Percentiles rank a stretch among this genome's conserved stretches.
phyloP scores from a whole-genome alignment of 1,140 invertebrate genomes.

The Akabosia matsudoensis region DNA sequence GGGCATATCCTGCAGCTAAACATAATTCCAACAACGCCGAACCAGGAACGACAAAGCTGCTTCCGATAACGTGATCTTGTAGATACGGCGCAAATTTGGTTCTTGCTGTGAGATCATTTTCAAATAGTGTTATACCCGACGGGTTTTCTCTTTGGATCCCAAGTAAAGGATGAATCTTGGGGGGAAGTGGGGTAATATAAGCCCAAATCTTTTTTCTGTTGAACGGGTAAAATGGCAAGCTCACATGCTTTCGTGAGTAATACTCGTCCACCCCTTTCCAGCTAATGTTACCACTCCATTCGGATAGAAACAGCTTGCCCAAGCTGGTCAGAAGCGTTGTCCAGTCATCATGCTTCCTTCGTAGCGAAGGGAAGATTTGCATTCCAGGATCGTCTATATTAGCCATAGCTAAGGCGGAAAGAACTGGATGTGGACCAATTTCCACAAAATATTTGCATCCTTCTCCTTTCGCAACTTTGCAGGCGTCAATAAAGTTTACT shows the following conservation, averaged over 20 bases:
- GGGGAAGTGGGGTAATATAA: neutral
- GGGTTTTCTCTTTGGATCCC: neutral
- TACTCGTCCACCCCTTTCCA: constrained; percentile 27
- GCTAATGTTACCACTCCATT: constrained; percentile 26
- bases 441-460: neutral
- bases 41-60: neutral
- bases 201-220: constrained; percentile 1
- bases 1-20: neutral
- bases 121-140: neutral
- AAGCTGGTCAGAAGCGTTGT: neutral
- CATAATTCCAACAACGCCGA: constrained; percentile 6
- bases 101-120: neutral
- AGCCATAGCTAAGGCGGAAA: neutral
- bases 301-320: constrained; percentile 26
- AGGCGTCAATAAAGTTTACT: neutral
- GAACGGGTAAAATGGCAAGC: constrained; percentile 33
- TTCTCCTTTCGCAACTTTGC: neutral
- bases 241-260: constrained; percentile 5
- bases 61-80: constrained; percentile 1
- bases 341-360: neutral
- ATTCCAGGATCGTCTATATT: neutral
- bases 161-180: neutral
- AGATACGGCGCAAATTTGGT: neutral
- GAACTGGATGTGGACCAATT: constrained; percentile 14
- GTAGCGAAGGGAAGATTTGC: neutral